Percentiles rank a stretch among this genome's conserved stretches.
phyloP scores from a whole-genome alignment of 2,113 vertebrate species.

The Ptilonorhynchus violaceus region DNA sequence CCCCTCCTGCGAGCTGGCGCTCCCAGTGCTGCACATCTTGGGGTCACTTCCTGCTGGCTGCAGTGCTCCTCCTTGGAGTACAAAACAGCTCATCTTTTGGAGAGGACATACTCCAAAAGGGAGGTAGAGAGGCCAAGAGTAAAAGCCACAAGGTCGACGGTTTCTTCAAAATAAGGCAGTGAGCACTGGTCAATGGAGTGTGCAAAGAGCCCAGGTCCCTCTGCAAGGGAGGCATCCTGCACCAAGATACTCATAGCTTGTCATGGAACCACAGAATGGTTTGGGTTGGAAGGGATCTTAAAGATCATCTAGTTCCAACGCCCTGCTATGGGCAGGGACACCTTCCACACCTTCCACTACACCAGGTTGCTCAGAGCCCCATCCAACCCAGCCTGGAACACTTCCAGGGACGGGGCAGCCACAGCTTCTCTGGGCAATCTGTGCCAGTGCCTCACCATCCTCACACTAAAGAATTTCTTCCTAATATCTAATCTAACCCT shows the following conservation, averaged over 20 bases:
- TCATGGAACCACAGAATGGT: background rate
- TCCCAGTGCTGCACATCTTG: background rate
- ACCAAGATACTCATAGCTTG: background rate
- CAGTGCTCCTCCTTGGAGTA: background rate
- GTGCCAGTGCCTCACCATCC: background rate
- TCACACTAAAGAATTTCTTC: background rate
- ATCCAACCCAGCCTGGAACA: background rate
- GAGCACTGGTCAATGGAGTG: fast-evolving
- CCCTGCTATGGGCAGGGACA: background rate
- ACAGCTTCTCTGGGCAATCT: background rate
- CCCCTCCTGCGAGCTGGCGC: fast-evolving
- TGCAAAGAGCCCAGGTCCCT: background rate
- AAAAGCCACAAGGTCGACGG: background rate
- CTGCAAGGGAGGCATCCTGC: background rate
- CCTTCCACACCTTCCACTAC: background rate
- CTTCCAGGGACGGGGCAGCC: background rate
- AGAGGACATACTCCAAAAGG: background rate
- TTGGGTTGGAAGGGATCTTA: background rate
- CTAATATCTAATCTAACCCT: background rate
- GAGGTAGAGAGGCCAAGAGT: background rate
- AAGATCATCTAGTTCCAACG: background rate
- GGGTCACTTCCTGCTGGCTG: background rate
- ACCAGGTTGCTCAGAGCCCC: background rate
- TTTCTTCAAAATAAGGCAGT: background rate
- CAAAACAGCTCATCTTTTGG: background rate